Conservation (phyloP, 2,113 vertebrate genomes). For the Oreocharis arfaki region DNA sequence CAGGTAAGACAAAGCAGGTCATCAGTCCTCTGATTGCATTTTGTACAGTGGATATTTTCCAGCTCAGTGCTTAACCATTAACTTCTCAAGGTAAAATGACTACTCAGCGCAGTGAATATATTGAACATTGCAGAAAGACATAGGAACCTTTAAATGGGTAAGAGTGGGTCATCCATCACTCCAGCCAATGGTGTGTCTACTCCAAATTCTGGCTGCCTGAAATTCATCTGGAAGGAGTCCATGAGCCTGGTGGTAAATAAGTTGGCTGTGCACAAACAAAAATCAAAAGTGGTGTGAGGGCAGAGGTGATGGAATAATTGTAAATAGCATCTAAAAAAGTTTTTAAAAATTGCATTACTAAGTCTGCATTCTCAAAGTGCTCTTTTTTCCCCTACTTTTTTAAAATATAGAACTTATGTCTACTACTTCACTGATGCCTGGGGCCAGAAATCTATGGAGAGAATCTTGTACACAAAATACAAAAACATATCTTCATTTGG, state of each 20-base stretch:
- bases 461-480: background rate
- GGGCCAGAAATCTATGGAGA: background rate
- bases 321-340: background rate
- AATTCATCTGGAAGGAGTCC: background rate
- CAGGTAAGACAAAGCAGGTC: constrained; percentile 12
- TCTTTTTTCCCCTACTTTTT: background rate
- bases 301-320: background rate
- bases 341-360: background rate
- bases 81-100: constrained; percentile 51
- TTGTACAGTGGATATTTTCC: constrained; percentile 16
- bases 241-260: background rate
- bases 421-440: background rate
- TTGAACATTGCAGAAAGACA: background rate
- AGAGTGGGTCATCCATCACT: constrained; percentile 18
- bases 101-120: background rate
- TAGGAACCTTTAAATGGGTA: background rate
- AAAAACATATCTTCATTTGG: background rate
- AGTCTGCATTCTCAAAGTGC: background rate
- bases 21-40: background rate
- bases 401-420: background rate
- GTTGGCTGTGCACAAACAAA: background rate
- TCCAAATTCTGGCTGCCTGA: background rate
- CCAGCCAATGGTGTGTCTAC: background rate
- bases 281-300: background rate
- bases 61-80: constrained; percentile 46